A percentile compares a stretch with the other conserved stretches of the same genome.
These are phyloP conservation scores for Hermaeophaga mercurialis DNA, from an alignment of 2,888 invertebrate genomes.

Conservation along the genomic window DNA sequence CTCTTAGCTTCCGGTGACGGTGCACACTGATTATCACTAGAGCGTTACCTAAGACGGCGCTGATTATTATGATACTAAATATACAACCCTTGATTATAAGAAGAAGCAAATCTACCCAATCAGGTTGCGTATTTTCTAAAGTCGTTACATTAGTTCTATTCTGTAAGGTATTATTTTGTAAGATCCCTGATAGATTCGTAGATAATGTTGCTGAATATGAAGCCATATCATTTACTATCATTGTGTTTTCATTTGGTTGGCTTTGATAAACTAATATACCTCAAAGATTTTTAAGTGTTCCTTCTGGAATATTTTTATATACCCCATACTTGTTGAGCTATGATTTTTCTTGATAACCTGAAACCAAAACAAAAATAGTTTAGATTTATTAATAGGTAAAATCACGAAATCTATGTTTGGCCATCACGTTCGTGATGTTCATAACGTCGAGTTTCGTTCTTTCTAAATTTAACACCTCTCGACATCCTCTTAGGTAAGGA, in stretches of 20 bases:
- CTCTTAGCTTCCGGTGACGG: slow-evolving; percentile 78
- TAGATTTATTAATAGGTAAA: too few species aligned
- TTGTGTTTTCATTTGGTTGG: slow-evolving; percentile 42
- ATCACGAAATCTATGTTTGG: too few species aligned
- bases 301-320: neutral
- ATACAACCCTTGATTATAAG: slow-evolving; percentile 76
- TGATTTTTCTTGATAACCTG: neutral
- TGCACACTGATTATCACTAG: slow-evolving; percentile 86
- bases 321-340: neutral
- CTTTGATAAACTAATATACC: slow-evolving; percentile 12
- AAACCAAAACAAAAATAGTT: neutral
- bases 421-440: too few species aligned
- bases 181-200: slow-evolving; percentile 42
- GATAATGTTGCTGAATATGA: slow-evolving; percentile 54
- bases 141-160: slow-evolving; percentile 51
- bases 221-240: slow-evolving; percentile 59
- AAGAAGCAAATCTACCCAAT: slow-evolving; percentile 64
- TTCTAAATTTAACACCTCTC: too few species aligned
- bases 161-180: slow-evolving; percentile 45
- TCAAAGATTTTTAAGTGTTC: neutral
- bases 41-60: slow-evolving; percentile 90
- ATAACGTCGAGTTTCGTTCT: too few species aligned
- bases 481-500: too few species aligned
- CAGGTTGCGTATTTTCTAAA: slow-evolving; percentile 52
- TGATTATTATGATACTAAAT: slow-evolving; percentile 65